Conservation (phyloP, 2,888 invertebrate genomes). For the Drosophila leonis region DNA sequence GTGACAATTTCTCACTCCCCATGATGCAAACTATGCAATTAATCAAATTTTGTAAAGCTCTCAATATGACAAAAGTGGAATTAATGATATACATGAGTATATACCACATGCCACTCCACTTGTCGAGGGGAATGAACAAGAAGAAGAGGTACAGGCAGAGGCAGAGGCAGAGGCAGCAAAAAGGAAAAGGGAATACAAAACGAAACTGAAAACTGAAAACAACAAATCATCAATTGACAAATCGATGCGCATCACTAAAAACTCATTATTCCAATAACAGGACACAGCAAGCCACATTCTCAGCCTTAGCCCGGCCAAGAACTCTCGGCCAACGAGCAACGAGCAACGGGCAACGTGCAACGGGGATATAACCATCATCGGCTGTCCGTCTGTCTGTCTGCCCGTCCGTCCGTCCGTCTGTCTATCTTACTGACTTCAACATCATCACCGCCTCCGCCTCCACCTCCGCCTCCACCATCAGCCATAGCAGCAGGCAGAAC, state of each 20-base stretch:
- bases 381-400: conserved; percentile 8
- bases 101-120: conserved; percentile 32
- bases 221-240: conserved; percentile 82
- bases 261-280: conserved; percentile 82
- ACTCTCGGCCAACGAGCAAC: conserved; percentile 20
- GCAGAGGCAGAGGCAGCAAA: not conserved
- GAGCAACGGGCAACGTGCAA: not conserved
- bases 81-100: conserved; percentile 69
- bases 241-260: conserved; percentile 80
- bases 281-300: conserved; percentile 64
- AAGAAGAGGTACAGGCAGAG: not conserved
- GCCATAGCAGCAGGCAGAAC: not conserved
- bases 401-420: conserved; percentile 26
- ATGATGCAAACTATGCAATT: conserved; percentile 58
- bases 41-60: conserved; percentile 71
- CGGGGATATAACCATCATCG: conserved; percentile 56
- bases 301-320: conserved; percentile 18
- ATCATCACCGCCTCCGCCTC: conserved; percentile 52
- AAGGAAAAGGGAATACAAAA: conserved; percentile 22
- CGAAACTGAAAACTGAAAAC: conserved; percentile 51
- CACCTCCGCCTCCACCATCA: conserved; percentile 23
- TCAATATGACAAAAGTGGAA: conserved; percentile 77
- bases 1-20: conserved; percentile 73
- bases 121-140: conserved; percentile 16
- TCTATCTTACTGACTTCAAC: conserved; percentile 41